A percentile compares a stretch with the other conserved stretches of the same genome.
Evolutionary conservation across 2,113 vertebrate genomes (phyloP).

Genomic region (Nyctereutes procyonoides): DNA sequence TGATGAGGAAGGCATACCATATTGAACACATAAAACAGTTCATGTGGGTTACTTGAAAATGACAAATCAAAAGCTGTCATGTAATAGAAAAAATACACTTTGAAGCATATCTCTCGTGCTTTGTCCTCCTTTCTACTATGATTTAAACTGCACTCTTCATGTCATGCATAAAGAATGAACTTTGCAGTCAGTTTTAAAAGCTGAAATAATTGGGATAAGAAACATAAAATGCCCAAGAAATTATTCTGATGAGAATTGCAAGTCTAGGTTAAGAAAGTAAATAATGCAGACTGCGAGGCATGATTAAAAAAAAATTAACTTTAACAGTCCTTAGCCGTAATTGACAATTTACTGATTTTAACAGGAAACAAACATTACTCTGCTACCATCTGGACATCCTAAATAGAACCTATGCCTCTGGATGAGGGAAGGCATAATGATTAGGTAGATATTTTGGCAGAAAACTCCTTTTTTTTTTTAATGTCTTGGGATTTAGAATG

Average conservation of each 20-base stretch:
- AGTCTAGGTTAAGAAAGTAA: conserved; percentile 34
- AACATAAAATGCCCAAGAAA: neutral
- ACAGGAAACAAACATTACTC: conserved; percentile 18
- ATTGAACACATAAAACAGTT: neutral
- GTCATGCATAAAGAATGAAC: neutral
- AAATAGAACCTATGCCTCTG: conserved; percentile 65
- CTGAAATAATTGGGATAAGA: conserved; percentile 37
- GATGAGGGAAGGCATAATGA: conserved; percentile 45
- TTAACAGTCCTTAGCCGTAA: conserved; percentile 41
- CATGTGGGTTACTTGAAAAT: neutral
- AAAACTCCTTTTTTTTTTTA: neutral
- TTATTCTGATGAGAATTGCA: conserved; percentile 29
- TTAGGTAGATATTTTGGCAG: conserved; percentile 53
- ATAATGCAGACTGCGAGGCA: conserved; percentile 5
- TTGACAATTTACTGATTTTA: conserved; percentile 57
- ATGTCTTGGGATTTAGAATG: conserved; percentile 36
- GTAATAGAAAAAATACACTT: neutral
- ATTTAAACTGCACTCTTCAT: neutral
- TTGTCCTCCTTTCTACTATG: neutral
- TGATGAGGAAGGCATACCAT: neutral
- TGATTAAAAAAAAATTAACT: neutral
- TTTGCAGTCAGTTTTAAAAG: conserved; percentile 19
- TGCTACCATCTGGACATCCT: conserved; percentile 64
- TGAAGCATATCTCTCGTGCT: neutral
- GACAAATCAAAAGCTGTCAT: neutral